These are phyloP conservation scores for Tenebrio molitor DNA, from an alignment of 1,140 invertebrate genomes.

Conservation along the genomic window DNA sequence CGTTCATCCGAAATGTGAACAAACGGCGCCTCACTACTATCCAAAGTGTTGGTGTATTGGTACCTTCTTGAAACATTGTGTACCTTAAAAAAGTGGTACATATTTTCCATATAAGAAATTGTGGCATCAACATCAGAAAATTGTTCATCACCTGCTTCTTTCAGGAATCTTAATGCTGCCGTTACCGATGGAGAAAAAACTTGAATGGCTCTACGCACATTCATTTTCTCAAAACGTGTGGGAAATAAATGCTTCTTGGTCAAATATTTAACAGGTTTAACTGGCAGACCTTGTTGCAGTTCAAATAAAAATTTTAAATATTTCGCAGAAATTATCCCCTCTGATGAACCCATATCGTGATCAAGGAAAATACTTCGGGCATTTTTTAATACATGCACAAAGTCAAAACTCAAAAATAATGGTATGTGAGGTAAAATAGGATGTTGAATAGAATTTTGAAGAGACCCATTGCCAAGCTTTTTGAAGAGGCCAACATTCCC, in stretches of 20 bases:
- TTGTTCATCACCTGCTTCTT: constrained; percentile 4
- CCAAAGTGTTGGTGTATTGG: neutral
- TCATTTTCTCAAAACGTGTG: constrained; percentile 21
- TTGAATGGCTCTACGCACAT: constrained; percentile 7
- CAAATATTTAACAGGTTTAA: constrained; percentile 8
- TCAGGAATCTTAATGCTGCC: neutral
- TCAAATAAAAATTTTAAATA: constrained; percentile 5
- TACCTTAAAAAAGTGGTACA: no score
- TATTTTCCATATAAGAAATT: no score
- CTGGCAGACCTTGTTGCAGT: neutral
- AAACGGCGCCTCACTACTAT: constrained; percentile 5
- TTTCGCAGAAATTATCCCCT: constrained; percentile 4
- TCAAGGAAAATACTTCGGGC: constrained; percentile 15
- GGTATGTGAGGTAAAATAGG: neutral
- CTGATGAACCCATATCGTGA: constrained; percentile 9
- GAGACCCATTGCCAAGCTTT: neutral
- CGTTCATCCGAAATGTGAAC: constrained; percentile 13
- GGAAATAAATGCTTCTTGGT: constrained; percentile 13
- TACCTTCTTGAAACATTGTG: constrained; percentile 17
- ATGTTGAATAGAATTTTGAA: constrained; percentile 1
- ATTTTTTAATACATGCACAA: constrained; percentile 8
- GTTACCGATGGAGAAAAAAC: constrained; percentile 16
- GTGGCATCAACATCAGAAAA: constrained; percentile 3
- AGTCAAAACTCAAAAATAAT: constrained; percentile 5
- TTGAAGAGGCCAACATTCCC: neutral